phyloP scores from a whole-genome alignment of 30 jellyfish, hydroid and myxozoan genomes.

The Aurelia aurita region DNA sequence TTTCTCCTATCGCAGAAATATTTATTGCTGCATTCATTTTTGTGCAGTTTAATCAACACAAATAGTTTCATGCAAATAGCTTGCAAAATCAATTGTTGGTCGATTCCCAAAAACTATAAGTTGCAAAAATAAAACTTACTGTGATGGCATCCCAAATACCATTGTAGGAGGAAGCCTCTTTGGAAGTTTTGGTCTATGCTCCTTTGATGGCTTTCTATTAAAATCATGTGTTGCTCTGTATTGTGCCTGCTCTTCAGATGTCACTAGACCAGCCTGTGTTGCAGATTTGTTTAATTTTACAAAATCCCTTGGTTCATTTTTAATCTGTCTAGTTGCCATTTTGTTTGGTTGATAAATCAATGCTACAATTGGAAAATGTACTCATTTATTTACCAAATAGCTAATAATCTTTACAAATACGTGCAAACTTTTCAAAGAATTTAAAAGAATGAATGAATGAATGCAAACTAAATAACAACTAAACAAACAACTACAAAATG shows the following conservation, averaged over 20 bases:
- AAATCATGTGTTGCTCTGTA: slow-evolving; percentile 88
- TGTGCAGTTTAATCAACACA: too few relatives aligned
- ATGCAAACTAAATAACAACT: too few relatives aligned
- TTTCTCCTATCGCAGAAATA: too few relatives aligned
- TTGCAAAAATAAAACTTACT: slow-evolving; percentile 42
- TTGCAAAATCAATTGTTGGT: too few relatives aligned
- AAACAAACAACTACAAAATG: too few relatives aligned
- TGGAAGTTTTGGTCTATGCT: slow-evolving; percentile 50
- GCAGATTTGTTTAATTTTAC: slow-evolving; percentile 91
- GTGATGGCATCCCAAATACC: slow-evolving; percentile 96
- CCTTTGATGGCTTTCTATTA: slow-evolving; percentile 33
- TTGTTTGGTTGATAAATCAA: slow-evolving; percentile 36
- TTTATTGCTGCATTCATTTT: too few relatives aligned
- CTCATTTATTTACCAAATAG: neutral
- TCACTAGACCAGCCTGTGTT: slow-evolving; percentile 92
- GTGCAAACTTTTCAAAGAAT: neutral
- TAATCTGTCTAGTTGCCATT: slow-evolving; percentile 5
- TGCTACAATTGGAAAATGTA: slow-evolving; percentile 52
- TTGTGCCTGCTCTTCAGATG: slow-evolving; percentile 92
- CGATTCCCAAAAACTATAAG: too few relatives aligned
- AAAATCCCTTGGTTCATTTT: slow-evolving; percentile 76
- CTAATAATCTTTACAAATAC: neutral
- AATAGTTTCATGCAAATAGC: too few relatives aligned
- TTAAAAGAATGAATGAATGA: too few relatives aligned
- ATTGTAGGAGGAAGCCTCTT: slow-evolving; percentile 75